These are phyloP conservation scores for Valencia hispanica DNA, from an alignment of 2,797 vertebrate species.

Conservation along the genomic window DNA sequence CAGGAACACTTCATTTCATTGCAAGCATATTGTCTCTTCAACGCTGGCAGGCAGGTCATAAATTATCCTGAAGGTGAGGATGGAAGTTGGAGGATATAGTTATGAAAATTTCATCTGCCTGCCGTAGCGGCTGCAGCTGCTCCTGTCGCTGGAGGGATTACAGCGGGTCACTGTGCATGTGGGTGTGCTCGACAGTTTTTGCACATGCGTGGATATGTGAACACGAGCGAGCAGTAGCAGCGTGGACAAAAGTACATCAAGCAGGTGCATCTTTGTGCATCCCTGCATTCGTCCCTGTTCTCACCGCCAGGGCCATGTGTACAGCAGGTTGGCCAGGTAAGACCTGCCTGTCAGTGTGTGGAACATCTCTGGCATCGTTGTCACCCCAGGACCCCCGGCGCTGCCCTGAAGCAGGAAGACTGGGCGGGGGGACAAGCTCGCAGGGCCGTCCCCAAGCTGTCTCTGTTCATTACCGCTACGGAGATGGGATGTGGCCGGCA, in stretches of 20 bases:
- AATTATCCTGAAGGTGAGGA: conserved; percentile 99
- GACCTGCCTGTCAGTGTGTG: conserved; percentile 88
- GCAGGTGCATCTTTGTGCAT: conserved; percentile 38
- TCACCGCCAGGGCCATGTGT: conserved; percentile 43
- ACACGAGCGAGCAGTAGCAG: conserved; percentile 44
- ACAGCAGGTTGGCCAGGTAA: conserved; percentile 83
- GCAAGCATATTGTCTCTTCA: conserved; percentile 99
- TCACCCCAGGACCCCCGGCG: conserved; percentile 82
- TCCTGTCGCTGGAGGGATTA: conserved; percentile 96
- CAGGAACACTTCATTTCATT: conserved; percentile 98
- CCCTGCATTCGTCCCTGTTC: conserved; percentile 27
- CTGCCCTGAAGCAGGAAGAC: conserved; percentile 79
- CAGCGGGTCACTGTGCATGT: conserved; percentile 78
- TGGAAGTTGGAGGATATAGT: conserved; percentile 98
- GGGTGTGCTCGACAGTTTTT: conserved; percentile 34
- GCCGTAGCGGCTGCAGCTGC: conserved; percentile 97
- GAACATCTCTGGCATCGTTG: conserved; percentile 90
- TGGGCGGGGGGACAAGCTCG: conserved; percentile 81
- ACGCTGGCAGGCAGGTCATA: conserved; percentile 96
- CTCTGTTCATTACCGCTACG: conserved; percentile 95
- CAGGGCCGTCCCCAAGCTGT: conserved; percentile 92
- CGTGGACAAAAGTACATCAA: conserved; percentile 25
- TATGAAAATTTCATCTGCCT: conserved; percentile 99
- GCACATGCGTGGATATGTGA: conserved; percentile 33
- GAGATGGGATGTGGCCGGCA: conserved; percentile 89